Conservation (phyloP, 2,113 vertebrate genomes). For the Vulpes vulpes region DNA sequence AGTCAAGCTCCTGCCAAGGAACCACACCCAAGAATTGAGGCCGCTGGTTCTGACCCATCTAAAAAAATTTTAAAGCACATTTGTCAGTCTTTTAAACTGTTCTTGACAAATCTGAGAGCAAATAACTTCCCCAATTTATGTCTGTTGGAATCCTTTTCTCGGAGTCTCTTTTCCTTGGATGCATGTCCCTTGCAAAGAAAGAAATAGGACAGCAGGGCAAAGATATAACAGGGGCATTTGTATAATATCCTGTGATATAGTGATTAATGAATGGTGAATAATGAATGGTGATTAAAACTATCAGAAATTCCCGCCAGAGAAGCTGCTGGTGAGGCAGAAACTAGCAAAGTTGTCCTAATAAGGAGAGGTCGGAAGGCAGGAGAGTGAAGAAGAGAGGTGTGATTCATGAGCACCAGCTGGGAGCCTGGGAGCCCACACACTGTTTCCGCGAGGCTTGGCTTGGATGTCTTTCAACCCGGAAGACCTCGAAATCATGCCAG, state of each 20-base stretch:
- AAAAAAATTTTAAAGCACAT: not conserved
- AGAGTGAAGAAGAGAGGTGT: not conserved
- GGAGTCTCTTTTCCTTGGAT: not conserved
- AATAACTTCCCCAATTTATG: not conserved
- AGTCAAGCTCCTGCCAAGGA: not conserved
- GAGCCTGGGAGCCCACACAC: not conserved
- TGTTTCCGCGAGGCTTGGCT: fast-evolving
- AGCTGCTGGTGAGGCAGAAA: not conserved
- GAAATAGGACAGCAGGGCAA: not conserved
- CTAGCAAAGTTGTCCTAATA: constrained; percentile 46
- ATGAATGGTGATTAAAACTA: constrained; percentile 40
- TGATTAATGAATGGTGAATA: constrained; percentile 66
- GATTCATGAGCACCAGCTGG: constrained; percentile 75
- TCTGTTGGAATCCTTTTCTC: not conserved
- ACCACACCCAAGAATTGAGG: not conserved
- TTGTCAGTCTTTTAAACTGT: not conserved
- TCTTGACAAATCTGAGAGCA: not conserved
- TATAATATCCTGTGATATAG: constrained; percentile 77
- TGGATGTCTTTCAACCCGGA: not conserved
- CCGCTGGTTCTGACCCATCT: not conserved
- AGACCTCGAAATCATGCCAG: not conserved
- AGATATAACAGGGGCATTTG: not conserved
- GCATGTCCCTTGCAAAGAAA: not conserved
- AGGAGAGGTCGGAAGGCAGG: constrained; percentile 43
- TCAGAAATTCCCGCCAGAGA: constrained; percentile 68